Percentiles rank a stretch among this genome's conserved stretches.
Evolutionary conservation across 2,888 invertebrate genomes (phyloP).

Genomic region (Nomada goodeniana): DNA sequence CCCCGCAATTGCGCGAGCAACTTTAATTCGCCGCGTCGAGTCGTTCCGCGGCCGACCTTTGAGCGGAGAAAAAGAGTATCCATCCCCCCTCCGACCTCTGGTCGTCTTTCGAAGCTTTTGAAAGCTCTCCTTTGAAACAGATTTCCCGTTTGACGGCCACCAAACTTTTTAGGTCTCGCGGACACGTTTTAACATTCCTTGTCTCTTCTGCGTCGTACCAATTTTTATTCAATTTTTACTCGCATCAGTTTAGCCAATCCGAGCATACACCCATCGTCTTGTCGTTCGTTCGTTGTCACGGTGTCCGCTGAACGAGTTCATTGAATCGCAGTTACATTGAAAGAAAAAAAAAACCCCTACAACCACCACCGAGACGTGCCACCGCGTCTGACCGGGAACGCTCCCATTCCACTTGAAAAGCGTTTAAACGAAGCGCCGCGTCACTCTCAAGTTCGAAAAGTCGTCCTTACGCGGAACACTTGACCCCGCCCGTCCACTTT

Average conservation of each 20-base stretch:
- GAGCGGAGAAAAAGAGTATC: conserved; percentile 11
- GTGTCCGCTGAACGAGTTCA: too few relatives aligned
- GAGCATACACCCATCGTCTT: too few relatives aligned
- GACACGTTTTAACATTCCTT: too few relatives aligned
- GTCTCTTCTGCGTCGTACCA: too few relatives aligned
- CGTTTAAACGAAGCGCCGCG: background rate
- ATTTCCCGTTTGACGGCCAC: too few relatives aligned
- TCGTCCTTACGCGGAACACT: conserved; percentile 18
- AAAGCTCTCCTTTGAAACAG: background rate
- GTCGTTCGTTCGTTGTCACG: too few relatives aligned
- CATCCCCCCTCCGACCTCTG: background rate
- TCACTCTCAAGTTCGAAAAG: background rate
- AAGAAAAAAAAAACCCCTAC: too few relatives aligned
- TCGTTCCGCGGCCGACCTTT: conserved; percentile 52
- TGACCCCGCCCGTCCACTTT: conserved; percentile 27
- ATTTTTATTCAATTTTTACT: too few relatives aligned
- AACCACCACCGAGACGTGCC: too few relatives aligned
- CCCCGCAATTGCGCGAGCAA: conserved; percentile 71
- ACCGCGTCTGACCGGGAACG: background rate
- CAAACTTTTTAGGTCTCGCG: too few relatives aligned
- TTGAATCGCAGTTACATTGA: too few relatives aligned
- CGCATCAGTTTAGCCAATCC: too few relatives aligned
- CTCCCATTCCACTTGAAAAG: background rate
- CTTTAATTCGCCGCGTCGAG: conserved; percentile 57
- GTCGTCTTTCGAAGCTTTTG: background rate